phyloP scores from a whole-genome alignment of 2,888 invertebrate species.

The Protodeltote pygarga region DNA sequence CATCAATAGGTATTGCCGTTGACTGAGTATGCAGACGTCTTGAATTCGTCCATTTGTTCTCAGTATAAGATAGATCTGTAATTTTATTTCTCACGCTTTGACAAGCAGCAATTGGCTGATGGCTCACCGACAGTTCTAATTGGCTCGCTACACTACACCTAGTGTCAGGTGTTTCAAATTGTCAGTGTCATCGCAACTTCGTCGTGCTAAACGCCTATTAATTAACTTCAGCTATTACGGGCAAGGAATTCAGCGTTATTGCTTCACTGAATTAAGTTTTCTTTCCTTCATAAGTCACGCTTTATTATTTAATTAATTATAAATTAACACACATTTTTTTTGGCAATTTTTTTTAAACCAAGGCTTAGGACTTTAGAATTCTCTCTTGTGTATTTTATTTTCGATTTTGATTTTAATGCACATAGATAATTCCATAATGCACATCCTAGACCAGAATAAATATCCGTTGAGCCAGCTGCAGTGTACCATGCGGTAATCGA shows the following conservation, averaged over 20 bases:
- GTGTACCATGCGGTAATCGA: too few relatives aligned
- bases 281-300: constrained; percentile 12
- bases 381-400: too few relatives aligned
- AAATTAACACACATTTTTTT: constrained; percentile 9
- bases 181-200: constrained; percentile 20
- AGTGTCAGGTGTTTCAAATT: constrained; percentile 43
- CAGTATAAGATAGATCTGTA: constrained; percentile 8
- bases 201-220: constrained; percentile 26
- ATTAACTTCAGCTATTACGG: constrained; percentile 25
- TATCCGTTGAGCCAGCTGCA: not conserved
- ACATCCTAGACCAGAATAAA: not conserved
- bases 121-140: constrained; percentile 49
- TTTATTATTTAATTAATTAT: constrained; percentile 13
- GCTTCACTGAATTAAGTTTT: constrained; percentile 5
- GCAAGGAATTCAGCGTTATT: constrained; percentile 14
- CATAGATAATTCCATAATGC: too few relatives aligned
- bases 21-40: too few relatives aligned
- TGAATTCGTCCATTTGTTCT: constrained; percentile 21
- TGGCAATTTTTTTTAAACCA: too few relatives aligned
- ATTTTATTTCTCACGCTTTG: constrained; percentile 53
- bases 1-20: too few relatives aligned
- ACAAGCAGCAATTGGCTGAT: constrained; percentile 32
- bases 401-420: too few relatives aligned
- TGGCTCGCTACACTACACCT: constrained; percentile 45
- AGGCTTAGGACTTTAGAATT: too few relatives aligned